Conservation (phyloP, 2,113 vertebrate species). For the Microcebus murinus region DNA sequence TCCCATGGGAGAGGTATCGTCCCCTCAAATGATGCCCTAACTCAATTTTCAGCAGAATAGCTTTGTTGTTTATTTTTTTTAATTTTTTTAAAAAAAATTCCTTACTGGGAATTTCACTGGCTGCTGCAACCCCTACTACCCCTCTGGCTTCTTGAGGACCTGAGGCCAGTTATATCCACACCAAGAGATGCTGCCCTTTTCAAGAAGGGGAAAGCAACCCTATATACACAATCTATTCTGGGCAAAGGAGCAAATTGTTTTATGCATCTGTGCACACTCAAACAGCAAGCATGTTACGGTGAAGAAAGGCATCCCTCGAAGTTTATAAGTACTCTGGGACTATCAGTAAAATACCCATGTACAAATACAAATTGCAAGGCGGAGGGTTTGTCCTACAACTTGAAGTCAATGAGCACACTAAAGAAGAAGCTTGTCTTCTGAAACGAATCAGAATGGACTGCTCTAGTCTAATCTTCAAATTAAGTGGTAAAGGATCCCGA, state of each 20-base stretch:
- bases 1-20: neutral
- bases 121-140: neutral
- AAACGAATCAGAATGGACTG: neutral
- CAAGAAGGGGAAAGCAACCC: neutral
- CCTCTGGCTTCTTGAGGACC: neutral
- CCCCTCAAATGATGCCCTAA: neutral
- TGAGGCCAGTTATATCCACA: neutral
- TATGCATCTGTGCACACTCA: neutral
- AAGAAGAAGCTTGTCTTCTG: neutral
- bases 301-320: neutral
- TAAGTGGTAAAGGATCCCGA: neutral
- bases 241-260: neutral
- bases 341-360: neutral
- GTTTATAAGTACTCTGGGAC: neutral
- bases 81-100: neutral
- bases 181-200: neutral
- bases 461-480: neutral
- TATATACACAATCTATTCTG: neutral
- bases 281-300: neutral
- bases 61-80: neutral
- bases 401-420: neutral
- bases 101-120: neutral
- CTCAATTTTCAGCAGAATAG: neutral
- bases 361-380: neutral
- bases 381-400: neutral